Base-by-base conservation (phyloP, 2,888 invertebrate species). In the Camptogramma bilineatum region DNA sequence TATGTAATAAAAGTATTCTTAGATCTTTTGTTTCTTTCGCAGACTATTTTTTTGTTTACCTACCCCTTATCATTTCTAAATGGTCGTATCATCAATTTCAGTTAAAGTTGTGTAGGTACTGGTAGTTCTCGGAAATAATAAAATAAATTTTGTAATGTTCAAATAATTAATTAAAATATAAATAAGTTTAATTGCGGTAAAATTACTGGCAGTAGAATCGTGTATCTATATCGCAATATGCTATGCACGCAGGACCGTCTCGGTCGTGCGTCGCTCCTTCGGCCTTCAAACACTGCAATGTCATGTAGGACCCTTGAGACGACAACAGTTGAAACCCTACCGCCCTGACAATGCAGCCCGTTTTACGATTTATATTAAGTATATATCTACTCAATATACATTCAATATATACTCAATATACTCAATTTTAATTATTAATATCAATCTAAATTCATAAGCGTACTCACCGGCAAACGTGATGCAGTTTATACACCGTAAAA, bases 251-350 rank as follows among this genome's bases (percentile, higher is more conserved):
- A 72, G 73, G 68, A 74, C 76, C 79, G 72, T 68, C n/a, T n/a
- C 59, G 73, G 71, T 69, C 75, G 74, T 72, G 73, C 76, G 76
- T 77, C 79, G 78, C 76, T 76, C 78, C 72, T 66, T 70, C 72
- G 81, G 80, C 84, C 84, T 85, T 85, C 83, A 74, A 71, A 68
- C 74, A 67, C 69, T 75, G 66, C 80, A 82, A 80, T 79, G 80
- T 79, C 78, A 76, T 62, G 70, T 51, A 64, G 69, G 68, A 67
- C 67, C 55, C 62, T 74, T 68, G 69, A 68, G 69, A 75, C 73
- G 76, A 75, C 70, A 44, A 7, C 16, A 16, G 16, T 78, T 71
- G 28, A 34, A 58, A 42, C 39, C 34, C 18, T 31, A 2, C 39
- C 17, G 19, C 5, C 18, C 10, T 0, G 18, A 46, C 46, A 17